Percentiles rank a stretch among this genome's conserved stretches.
These are phyloP conservation scores for Leucoraja erinaceus DNA, from an alignment of 2,113 vertebrate genomes.

Conservation along the genomic window DNA sequence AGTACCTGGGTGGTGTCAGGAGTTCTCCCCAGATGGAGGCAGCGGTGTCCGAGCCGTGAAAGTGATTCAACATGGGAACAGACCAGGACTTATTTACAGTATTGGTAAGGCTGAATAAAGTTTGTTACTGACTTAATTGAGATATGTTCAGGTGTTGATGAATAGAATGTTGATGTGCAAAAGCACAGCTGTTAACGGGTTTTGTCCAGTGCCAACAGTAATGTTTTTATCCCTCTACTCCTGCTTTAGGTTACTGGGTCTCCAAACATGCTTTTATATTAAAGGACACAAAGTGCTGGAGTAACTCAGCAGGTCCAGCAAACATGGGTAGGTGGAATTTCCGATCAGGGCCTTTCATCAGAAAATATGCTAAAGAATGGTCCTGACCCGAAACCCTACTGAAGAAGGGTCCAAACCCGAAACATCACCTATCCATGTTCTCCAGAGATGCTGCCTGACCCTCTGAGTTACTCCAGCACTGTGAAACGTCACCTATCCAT, in stretches of 20 bases:
- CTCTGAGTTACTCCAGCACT: no score
- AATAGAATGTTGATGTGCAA: neutral
- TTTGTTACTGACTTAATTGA: neutral
- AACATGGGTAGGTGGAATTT: no score
- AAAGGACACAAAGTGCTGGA: no score
- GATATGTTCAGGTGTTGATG: neutral
- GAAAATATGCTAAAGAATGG: no score
- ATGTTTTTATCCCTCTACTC: no score
- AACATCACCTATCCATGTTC: no score
- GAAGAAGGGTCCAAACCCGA: no score
- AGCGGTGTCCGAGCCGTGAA: conserved; percentile 89
- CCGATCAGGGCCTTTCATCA: no score
- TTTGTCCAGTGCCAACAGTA: neutral
- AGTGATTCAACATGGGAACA: conserved; percentile 88
- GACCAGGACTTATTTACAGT: conserved; percentile 93
- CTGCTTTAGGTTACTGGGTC: neutral
- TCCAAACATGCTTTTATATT: neutral
- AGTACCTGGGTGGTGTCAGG: conserved; percentile 94
- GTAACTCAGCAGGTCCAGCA: no score
- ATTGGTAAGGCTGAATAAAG: conserved; percentile 65
- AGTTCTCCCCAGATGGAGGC: conserved; percentile 89
- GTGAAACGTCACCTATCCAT: no score
- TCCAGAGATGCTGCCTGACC: no score
- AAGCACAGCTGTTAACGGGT: neutral
- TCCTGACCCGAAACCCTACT: no score